Conservation (phyloP, 2,888 invertebrate genomes). For the Eubasilissa splendida region DNA sequence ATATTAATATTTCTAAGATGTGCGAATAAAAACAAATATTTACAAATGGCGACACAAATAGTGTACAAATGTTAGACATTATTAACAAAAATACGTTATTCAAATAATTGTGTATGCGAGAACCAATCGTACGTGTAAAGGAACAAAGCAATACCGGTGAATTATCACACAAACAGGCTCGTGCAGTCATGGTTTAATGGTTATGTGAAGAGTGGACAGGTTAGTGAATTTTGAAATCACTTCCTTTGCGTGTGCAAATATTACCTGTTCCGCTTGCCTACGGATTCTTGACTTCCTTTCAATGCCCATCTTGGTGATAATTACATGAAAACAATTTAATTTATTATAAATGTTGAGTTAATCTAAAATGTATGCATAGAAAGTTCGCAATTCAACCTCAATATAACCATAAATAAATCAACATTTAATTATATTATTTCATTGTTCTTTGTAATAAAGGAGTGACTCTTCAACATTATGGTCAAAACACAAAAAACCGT, state of each 20-base stretch:
- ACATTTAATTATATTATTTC: too few species aligned
- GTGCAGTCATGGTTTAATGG: slow-evolving; percentile 13
- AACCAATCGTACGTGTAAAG: slow-evolving; percentile 25
- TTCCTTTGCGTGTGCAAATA: slow-evolving; percentile 25
- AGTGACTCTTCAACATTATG: too few species aligned
- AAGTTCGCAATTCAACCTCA: too few species aligned
- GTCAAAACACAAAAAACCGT: too few species aligned
- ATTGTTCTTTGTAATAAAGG: too few species aligned
- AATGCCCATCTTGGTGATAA: slow-evolving; percentile 9
- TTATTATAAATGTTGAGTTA: too few species aligned
- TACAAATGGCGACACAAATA: background rate
- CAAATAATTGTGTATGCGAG: background rate
- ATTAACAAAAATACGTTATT: too few species aligned
- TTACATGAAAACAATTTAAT: slow-evolving; percentile 1
- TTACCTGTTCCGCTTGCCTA: slow-evolving; percentile 54
- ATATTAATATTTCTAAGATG: too few species aligned
- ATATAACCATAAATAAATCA: too few species aligned
- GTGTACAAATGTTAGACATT: background rate
- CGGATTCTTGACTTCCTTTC: slow-evolving; percentile 44
- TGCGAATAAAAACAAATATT: too few species aligned
- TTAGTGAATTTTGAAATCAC: background rate
- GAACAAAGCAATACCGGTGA: background rate
- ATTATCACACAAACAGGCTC: background rate
- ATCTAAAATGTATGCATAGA: too few species aligned
- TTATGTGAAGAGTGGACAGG: background rate